Percentiles rank a stretch among this genome's conserved stretches.
Evolutionary conservation across 2,888 invertebrate species (phyloP).

Genomic region (Caenorhabditis sinica): DNA sequence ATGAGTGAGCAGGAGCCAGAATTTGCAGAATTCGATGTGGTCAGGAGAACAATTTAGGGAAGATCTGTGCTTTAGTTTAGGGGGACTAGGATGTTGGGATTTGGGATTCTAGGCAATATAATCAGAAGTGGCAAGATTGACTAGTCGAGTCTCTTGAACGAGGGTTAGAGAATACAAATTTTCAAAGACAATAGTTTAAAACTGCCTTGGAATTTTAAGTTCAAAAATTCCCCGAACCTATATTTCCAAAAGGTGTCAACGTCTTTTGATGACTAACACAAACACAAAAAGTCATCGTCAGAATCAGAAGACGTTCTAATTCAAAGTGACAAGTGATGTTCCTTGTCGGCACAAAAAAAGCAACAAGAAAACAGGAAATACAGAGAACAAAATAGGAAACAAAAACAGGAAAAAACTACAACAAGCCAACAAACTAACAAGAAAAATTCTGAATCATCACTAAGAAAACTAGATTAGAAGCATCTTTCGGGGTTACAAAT

Average conservation of each 20-base stretch:
- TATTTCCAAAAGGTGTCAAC: too few relatives aligned
- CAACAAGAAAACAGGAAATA: conserved; percentile 1
- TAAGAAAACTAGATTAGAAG: not conserved
- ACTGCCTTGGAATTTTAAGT: too few relatives aligned
- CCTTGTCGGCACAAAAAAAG: not conserved
- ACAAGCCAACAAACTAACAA: not conserved
- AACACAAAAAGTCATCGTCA: not conserved
- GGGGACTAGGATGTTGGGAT: not conserved
- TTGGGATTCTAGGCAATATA: not conserved
- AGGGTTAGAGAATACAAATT: too few relatives aligned
- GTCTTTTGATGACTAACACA: conserved; percentile 12
- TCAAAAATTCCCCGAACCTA: too few relatives aligned
- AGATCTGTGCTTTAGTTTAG: not conserved
- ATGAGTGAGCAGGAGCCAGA: not conserved
- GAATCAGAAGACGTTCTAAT: conserved; percentile 8
- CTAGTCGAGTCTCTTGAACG: too few relatives aligned
- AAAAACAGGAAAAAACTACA: conserved; percentile 11
- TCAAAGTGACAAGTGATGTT: conserved; percentile 27
- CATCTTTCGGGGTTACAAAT: not conserved
- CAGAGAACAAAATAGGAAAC: not conserved
- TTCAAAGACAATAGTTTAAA: too few relatives aligned
- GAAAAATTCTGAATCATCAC: conserved; percentile 25
- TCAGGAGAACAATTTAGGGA: not conserved
- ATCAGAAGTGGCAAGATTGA: too few relatives aligned
- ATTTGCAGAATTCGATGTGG: conserved; percentile 8